Percentiles rank a stretch among this genome's conserved stretches.
phyloP scores from a whole-genome alignment of 2,113 vertebrate genomes.

The Saimiri boliviensis region DNA sequence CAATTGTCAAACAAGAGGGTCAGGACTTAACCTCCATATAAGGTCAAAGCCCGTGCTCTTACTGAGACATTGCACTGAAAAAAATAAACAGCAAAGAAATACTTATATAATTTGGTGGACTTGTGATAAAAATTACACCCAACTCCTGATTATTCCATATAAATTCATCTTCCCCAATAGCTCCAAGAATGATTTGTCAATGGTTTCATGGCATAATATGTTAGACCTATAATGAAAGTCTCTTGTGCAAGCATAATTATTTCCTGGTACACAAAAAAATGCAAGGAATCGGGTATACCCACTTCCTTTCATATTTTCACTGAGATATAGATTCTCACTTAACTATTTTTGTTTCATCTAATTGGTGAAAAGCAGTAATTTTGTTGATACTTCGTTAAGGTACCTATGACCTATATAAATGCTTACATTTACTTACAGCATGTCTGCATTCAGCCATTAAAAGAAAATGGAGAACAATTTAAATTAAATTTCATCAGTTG shows the following conservation, averaged over 20 bases:
- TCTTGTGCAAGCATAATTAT: not conserved
- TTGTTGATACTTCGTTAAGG: not conserved
- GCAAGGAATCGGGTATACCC: not conserved
- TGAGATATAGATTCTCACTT: not conserved
- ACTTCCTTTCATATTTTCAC: not conserved
- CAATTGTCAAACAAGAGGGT: not conserved
- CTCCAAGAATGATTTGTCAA: not conserved
- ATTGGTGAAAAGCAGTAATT: slow-evolving; percentile 23
- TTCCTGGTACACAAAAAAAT: slow-evolving; percentile 13
- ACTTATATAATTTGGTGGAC: not conserved
- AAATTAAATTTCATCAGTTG: slow-evolving; percentile 61
- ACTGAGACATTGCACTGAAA: not conserved
- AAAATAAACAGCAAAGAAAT: slow-evolving; percentile 11
- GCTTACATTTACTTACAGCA: not conserved
- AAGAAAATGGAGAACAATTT: slow-evolving; percentile 59
- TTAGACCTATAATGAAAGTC: not conserved
- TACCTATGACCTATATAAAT: not conserved
- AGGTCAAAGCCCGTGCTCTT: not conserved
- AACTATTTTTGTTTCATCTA: not conserved
- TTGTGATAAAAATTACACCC: not conserved
- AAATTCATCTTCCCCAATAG: not conserved
- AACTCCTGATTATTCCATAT: not conserved
- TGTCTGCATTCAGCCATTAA: not conserved
- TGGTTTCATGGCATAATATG: not conserved
- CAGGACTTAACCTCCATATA: not conserved